These are phyloP conservation scores for Rhamnusium bicolor DNA, from an alignment of 2,888 invertebrate species.

Conservation along the genomic window DNA sequence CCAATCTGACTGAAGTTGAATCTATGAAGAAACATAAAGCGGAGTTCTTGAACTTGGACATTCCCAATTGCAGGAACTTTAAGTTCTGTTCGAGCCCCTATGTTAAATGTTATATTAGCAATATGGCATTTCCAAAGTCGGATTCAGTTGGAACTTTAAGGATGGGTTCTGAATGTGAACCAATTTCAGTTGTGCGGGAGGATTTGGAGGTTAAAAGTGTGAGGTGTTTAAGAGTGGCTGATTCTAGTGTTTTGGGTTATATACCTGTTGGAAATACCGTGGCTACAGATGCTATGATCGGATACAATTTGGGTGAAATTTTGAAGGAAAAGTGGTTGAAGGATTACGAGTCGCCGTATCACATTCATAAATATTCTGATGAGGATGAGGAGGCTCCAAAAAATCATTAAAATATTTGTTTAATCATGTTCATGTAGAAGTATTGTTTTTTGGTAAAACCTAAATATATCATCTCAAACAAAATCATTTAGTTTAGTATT, in stretches of 20 bases:
- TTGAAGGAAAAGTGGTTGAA: conserved; percentile 64
- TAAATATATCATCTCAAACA: too few species aligned
- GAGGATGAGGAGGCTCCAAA: background rate
- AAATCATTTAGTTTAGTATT: too few species aligned
- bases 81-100: conserved; percentile 71
- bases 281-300: conserved; percentile 75
- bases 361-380: too few species aligned
- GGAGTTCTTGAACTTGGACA: conserved; percentile 65
- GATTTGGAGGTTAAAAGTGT: conserved; percentile 68
- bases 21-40: conserved; percentile 59
- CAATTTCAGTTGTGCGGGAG: conserved; percentile 68
- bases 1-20: conserved; percentile 49
- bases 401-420: too few species aligned
- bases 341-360: conserved; percentile 49
- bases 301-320: conserved; percentile 72
- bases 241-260: conserved; percentile 68
- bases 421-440: too few species aligned
- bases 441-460: too few species aligned
- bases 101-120: conserved; percentile 71
- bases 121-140: conserved; percentile 52
- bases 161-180: conserved; percentile 66
- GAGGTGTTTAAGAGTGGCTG: conserved; percentile 70
- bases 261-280: conserved; percentile 70
- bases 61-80: conserved; percentile 66
- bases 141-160: conserved; percentile 61